Conservation (phyloP, 2,113 vertebrate genomes). For the Monarcha castaneiventris region DNA sequence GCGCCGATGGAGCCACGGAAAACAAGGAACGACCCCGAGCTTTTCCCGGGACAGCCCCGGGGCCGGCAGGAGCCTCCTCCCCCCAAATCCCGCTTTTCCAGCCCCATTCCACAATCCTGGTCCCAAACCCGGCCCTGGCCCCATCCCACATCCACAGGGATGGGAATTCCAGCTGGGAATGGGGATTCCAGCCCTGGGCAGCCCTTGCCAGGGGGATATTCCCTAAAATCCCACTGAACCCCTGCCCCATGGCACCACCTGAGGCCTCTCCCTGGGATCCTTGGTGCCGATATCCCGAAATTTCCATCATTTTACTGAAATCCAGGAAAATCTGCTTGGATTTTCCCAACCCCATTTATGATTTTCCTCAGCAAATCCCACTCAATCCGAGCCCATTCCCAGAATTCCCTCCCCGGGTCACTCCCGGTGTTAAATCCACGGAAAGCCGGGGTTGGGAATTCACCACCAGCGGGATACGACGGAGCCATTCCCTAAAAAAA, state of each 20-base stretch:
- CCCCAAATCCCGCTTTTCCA: no score
- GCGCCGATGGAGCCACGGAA: no score
- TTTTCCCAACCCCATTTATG: not conserved
- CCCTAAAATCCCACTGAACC: not conserved
- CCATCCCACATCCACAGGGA: not conserved
- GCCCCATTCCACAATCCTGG: no score
- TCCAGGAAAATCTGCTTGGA: not conserved
- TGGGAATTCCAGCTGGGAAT: not conserved
- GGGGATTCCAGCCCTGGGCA: not conserved
- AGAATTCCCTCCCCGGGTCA: not conserved
- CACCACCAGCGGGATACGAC: accelerated
- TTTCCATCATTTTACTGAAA: not conserved
- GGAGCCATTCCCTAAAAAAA: not conserved
- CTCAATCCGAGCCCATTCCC: not conserved
- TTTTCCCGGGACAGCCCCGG: no score
- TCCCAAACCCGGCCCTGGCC: no score
- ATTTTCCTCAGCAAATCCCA: not conserved
- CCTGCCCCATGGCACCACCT: accelerated
- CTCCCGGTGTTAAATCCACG: not conserved
- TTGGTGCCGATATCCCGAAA: not conserved
- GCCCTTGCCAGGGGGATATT: no score
- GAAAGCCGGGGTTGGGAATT: not conserved
- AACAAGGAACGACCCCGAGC: no score
- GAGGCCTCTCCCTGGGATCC: not conserved
- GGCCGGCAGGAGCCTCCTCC: no score